Base-by-base conservation (phyloP, 2,797 vertebrate genomes). In the Chromis chromis region DNA sequence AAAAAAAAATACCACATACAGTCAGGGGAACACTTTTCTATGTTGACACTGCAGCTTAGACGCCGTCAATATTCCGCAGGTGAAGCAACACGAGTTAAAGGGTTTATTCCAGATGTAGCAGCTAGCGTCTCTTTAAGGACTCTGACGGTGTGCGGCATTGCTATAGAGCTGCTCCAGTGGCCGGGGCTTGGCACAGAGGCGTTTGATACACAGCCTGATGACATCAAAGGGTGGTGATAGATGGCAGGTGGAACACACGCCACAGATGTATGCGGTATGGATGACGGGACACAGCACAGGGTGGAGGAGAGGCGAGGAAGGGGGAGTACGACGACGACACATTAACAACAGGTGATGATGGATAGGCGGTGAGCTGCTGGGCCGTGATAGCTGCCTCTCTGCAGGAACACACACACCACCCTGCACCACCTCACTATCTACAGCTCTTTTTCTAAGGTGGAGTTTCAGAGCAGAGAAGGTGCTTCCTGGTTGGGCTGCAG, bases 121-220 rank as follows among this genome's bases (percentile, higher is more conserved):
- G 68, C 40, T 6, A 46, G 62, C 33, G 48, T 42, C 55, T 78
- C 60, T 75, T 22, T 42, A 16, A 63, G 42, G 39, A 59, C 17
- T 0, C 57, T 31, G 63, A 17, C 2, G 12, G 39, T 40, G 39
- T 22, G 58, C 1, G 21, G 22, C n/a, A 78, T 36, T 25, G 74
- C 68, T 12, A 76, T 4, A 57, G 59, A 52, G 70, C 65, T 36
- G 81, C 88, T 87, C 79, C 83, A 75, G 76, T 83, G 89, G 84
- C 83, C 83, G 53, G 82, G 80, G 74, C 86, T 90, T 60, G 79
- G 79, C 85, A 86, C 76, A 28, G 16, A 81, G 68, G 76, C 33
- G 69, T 76, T 74, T 67, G 53, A 82, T 58, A 57, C 72, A 50
- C 79, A 44, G 65, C 44, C 31, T 64, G 81, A 76, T 44, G 74